phyloP scores from a whole-genome alignment of 2,113 vertebrate species.

The Isurus oxyrinchus region DNA sequence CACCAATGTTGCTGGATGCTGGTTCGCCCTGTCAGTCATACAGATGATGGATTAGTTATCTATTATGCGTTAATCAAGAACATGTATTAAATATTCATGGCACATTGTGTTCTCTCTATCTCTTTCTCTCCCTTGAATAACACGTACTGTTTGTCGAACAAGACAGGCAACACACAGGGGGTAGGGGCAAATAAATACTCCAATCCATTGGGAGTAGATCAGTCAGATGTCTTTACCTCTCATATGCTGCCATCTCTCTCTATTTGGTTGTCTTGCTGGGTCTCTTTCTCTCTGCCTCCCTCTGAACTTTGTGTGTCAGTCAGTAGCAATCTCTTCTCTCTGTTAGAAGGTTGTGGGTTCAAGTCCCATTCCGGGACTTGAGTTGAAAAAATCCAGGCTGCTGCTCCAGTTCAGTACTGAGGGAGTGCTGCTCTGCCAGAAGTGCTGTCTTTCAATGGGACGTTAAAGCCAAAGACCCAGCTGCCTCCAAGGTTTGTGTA shows the following conservation, averaged over 20 bases:
- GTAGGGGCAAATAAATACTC: not conserved
- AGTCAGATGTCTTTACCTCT: not conserved
- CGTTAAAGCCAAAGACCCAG: too few relatives aligned
- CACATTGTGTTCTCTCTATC: not conserved
- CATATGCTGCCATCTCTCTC: not conserved
- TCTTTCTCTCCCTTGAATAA: not conserved
- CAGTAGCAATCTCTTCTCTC: too few relatives aligned
- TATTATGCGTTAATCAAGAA: conserved; percentile 9
- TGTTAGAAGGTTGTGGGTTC: too few relatives aligned
- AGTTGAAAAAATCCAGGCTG: too few relatives aligned
- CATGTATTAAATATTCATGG: conserved; percentile 30
- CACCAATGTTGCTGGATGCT: not conserved
- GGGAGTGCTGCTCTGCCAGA: too few relatives aligned
- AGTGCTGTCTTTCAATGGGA: too few relatives aligned
- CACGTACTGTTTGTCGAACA: not conserved
- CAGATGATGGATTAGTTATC: conserved; percentile 25
- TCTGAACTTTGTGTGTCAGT: too few relatives aligned
- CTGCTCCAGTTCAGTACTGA: too few relatives aligned
- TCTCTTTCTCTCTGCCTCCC: not conserved
- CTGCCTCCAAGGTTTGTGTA: too few relatives aligned
- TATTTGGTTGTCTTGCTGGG: not conserved
- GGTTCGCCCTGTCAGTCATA: not conserved
- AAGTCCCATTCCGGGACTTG: too few relatives aligned
- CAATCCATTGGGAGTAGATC: not conserved
- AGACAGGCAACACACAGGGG: not conserved